Base-by-base conservation (phyloP, 2,888 invertebrate species). In the Hypomecis punctinalis region DNA sequence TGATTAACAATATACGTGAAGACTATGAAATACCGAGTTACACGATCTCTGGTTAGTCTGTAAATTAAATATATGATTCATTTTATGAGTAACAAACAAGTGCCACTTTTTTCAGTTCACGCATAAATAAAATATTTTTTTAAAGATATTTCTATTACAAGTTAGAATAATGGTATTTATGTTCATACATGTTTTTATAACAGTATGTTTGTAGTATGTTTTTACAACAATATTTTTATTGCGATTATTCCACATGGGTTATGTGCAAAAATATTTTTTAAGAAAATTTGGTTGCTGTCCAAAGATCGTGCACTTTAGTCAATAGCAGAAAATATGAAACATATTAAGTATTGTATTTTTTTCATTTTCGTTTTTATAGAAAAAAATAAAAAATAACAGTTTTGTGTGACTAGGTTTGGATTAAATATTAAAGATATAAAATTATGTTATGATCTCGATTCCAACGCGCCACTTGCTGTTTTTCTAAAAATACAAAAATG, bases 321-420 rank as follows among this genome's bases (percentile, higher is more conserved):
- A 51, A 39, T 13, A 39, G 37, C 11, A 37, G 3, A 11, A 11
- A 39, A 39, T 39, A 51, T 59, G 55, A 72, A 65, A 67, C 53
- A 70, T 71, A 42, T 61, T 23, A 48, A 67, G 0, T 63, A 51
- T 61, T 23, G 42, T 66, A n/a, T 48, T 36, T 67, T 63, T 71
- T 64, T 54, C 42, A 35, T 35, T 52, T 11, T 42, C 51, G 65
- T 48, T 61, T 62, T 46, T 55, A 63, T 42, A 43, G 53, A 58
- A 68, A 74, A 64, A 59, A 67, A 23, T 23, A 60, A 65, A 49
- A 57, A 75, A 66, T 36, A 35, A 48, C 48, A n/a, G 69, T 68
- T 73, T 73, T 58, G 54, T 61, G 65, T 81, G 81, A 81, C 81
- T 79, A 81, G 79, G 73, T 46, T 68, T 58, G 46, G 13, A 60